phyloP scores from a whole-genome alignment of 2,888 invertebrate species.

The Tetrapedia diversipes region DNA sequence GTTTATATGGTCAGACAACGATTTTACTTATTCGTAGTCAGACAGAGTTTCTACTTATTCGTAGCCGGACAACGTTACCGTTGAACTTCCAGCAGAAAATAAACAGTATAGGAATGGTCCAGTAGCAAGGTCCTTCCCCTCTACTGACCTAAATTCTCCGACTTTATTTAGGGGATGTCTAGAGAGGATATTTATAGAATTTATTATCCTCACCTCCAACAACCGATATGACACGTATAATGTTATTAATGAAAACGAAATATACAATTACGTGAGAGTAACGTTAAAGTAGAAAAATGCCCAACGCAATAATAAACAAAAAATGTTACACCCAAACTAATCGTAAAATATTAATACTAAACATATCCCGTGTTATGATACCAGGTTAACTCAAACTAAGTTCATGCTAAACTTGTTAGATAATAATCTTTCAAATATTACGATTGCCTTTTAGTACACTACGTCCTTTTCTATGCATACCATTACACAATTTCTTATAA shows the following conservation, averaged over 20 bases:
- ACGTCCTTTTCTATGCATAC: too few species aligned
- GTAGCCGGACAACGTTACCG: slow-evolving; percentile 4
- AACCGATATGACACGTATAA: too few species aligned
- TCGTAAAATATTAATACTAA: neutral
- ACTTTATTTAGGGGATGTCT: neutral
- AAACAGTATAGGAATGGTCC: neutral
- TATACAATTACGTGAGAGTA: neutral
- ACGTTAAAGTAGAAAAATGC: neutral
- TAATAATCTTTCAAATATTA: too few species aligned
- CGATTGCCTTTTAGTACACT: too few species aligned
- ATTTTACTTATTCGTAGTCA: too few species aligned
- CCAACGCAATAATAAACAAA: neutral
- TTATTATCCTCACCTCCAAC: neutral
- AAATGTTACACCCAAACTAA: neutral
- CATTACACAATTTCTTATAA: too few species aligned
- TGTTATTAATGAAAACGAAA: neutral
- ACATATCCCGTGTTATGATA: too few species aligned
- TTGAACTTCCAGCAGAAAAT: slow-evolving; percentile 13
- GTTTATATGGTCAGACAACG: too few species aligned
- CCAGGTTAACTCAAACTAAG: too few species aligned
- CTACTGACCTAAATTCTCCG: slow-evolving; percentile 20
- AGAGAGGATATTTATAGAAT: slow-evolving; percentile 2
- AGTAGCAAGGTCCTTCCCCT: neutral
- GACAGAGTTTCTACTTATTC: slow-evolving; percentile 28
- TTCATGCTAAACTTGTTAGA: too few species aligned